Conservation (phyloP, 2,888 invertebrate species). For the Eupeodes latifasciatus region DNA sequence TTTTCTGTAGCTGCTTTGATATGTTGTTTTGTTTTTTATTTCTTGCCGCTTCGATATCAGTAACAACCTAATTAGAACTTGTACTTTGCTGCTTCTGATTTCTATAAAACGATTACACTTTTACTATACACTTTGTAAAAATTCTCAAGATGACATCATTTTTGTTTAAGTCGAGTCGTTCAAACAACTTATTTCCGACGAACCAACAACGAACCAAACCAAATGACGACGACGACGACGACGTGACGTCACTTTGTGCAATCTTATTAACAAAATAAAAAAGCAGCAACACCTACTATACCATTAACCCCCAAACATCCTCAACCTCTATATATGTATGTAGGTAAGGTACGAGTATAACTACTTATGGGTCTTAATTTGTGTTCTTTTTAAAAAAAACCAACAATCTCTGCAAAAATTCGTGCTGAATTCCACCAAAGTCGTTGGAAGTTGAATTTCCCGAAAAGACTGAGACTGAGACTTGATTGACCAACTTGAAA, state of each 20-base stretch:
- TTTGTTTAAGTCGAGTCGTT: not conserved
- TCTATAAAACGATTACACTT: not conserved
- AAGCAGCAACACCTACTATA: not conserved
- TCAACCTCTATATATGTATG: not conserved
- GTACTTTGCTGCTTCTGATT: conserved; percentile 41
- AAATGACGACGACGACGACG: not conserved
- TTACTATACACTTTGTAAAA: not conserved
- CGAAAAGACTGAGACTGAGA: conserved; percentile 34
- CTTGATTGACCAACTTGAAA: too few relatives aligned
- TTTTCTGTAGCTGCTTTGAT: conserved; percentile 8
- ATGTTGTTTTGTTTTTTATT: not conserved
- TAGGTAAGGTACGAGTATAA: not conserved
- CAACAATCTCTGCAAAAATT: conserved; percentile 28
- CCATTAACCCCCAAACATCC: not conserved
- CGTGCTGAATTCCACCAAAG: conserved; percentile 46
- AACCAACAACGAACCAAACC: too few relatives aligned
- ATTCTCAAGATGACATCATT: conserved; percentile 56
- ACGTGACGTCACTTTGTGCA: conserved; percentile 67
- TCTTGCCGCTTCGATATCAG: conserved; percentile 39
- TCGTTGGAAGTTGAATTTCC: conserved; percentile 47
- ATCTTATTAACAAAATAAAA: conserved; percentile 13
- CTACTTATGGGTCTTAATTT: too few relatives aligned
- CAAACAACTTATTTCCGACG: conserved; percentile 6
- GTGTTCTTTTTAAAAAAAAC: not conserved
- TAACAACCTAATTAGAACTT: conserved; percentile 52